Base-by-base conservation (phyloP, 2,888 invertebrate species). In the Synanthedon formicaeformis region DNA sequence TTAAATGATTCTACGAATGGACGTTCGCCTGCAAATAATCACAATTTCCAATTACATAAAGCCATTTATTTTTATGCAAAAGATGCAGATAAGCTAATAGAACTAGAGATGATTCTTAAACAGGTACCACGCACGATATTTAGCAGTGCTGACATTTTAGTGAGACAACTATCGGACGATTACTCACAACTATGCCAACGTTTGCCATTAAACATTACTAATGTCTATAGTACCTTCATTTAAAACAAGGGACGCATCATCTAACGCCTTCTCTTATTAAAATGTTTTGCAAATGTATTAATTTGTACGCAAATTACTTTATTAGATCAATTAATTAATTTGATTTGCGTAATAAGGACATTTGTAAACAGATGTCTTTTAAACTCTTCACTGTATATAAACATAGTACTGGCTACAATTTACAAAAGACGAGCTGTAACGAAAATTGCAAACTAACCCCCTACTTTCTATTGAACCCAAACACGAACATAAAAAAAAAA, bases 81-180 rank as follows among this genome's bases (percentile, higher is more conserved):
- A 14, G 18, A 23, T 10, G 34, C 34, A 34, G 34, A 34, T 34
- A 34, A 18, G 16, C 45, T 16, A 18, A 49, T 49, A 18, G 8
- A 34, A 34, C 8, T 34, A 49, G 49, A 14, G 14, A 16, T 49
- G 49, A 18, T 49, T 49, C 13, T 18, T 18, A 16, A 18, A 12
- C 49, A 49, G 10, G 49, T 49, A 49, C 23, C 2, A 64, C 64
- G 61, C 66, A 69, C 60, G 69, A 66, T 73, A 71, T 74, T 73
- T 68, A 72, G 62, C 66, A 63, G 65, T 62, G 64, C 67, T 77
- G 76, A 67, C 76, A 78, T 78, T 75, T 78, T 64, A 58, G 63
- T 62, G 62, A 57, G 58, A 64, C 66, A 67, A 60, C 65, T 58
- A 69, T 66, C 65, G 62, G 66, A 65, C 67, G 61, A 63, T 68